Base-by-base conservation (phyloP, 1,140 invertebrate species). In the Pachyrhynchus sulphureomaculatus region DNA sequence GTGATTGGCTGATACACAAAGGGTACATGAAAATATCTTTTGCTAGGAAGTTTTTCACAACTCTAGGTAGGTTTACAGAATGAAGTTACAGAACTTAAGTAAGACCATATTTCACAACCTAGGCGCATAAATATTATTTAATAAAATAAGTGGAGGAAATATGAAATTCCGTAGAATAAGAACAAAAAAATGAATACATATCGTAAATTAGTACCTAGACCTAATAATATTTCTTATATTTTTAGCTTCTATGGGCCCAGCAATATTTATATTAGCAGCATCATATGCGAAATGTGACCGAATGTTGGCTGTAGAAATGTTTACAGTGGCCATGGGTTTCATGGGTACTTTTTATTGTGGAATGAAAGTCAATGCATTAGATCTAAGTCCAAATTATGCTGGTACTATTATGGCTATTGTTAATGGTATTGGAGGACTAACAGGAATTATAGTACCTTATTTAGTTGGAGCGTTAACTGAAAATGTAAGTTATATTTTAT, bases 361-460 rank as follows among this genome's bases (percentile, higher is more conserved):
- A 29, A 86, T 89, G 81, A 88, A 89, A 75, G 85, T 89, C 1
- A 93, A 92, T 69, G 86, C 90, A 12, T 76, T 94, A 44, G 91
- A 94, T 75, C 83, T 95, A 48, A 87, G 88, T 32, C 88, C 90
- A 2, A 92, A 91, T 76, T 90, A 87, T 76, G 88, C 90, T 10
- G 90, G 91, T 41, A 88, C 87, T 1, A 76, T 92, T 17, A 93
- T 93, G 82, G 92, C 90, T 1, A 81, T 94, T 29, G 88, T 90
- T 0, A 93, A 94, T 73, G 90, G 89, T 0, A 86, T 91, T 54
- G 91, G 90, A 2, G 89, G 90, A 0, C 80, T 92, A 2, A 87
- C 90, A 41, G 91, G 89, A 9, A 91, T 93, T 47, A 75, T 93
- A 1, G 86, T 86, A 15, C 92, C 92, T 0, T 86, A 85, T 71